Conservation (phyloP, 2,888 invertebrate genomes). For the Eudemis profundana region DNA sequence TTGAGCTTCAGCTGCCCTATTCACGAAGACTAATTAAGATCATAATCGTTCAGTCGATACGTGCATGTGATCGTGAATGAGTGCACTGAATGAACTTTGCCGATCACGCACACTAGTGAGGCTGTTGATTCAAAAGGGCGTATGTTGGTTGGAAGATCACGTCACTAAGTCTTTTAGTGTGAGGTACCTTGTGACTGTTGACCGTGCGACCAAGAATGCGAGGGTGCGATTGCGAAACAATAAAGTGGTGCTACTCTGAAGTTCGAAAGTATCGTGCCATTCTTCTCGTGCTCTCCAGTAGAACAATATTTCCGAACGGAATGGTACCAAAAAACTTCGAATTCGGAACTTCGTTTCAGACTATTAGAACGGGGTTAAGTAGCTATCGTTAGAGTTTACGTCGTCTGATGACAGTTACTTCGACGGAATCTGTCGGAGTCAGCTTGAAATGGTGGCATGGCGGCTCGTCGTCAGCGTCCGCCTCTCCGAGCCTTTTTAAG, state of each 20-base stretch:
- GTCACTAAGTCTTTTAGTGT: not conserved
- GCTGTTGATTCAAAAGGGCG: constrained; percentile 6
- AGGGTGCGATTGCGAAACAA: constrained; percentile 19
- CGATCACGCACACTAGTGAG: constrained; percentile 28
- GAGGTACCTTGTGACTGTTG: constrained; percentile 2
- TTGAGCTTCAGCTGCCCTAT: not conserved
- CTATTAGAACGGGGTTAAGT: too few relatives aligned
- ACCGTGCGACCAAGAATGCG: constrained; percentile 27
- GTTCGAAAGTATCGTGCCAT: not conserved
- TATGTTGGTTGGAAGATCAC: not conserved
- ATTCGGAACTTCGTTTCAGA: too few relatives aligned
- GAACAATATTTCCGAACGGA: too few relatives aligned
- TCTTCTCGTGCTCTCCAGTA: too few relatives aligned
- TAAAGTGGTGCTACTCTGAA: not conserved
- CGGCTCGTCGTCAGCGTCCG: constrained; percentile 88
- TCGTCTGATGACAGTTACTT: constrained; percentile 82
- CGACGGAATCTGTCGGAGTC: constrained; percentile 86
- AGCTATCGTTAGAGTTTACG: too few relatives aligned
- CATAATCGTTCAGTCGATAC: constrained; percentile 23
- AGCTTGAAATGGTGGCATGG: too few relatives aligned
- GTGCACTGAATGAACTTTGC: constrained; percentile 21
- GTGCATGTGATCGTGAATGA: constrained; percentile 26
- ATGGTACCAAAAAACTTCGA: too few relatives aligned
- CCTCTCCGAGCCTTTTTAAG: too few relatives aligned
- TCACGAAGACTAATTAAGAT: constrained; percentile 19